Evolutionary conservation across 2,888 invertebrate species (phyloP).

Genomic region (Eupithecia abbreviata): DNA sequence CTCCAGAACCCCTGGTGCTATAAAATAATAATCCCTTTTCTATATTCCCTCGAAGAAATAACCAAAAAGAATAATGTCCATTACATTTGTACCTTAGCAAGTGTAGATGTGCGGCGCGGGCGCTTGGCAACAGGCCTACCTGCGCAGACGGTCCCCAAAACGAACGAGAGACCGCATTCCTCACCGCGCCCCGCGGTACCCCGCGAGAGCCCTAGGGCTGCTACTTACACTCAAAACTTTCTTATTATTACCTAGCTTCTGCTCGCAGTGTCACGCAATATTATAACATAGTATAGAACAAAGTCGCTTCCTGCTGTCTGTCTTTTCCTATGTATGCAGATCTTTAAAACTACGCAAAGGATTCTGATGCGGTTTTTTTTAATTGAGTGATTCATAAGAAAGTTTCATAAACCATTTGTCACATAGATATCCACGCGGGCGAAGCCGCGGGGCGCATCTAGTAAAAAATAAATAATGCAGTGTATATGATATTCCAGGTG

Average conservation of each 20-base stretch:
- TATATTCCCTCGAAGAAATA: not conserved
- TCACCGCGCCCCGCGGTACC: conserved; percentile 63
- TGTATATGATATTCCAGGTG: not conserved
- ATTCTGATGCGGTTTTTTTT: too few species aligned
- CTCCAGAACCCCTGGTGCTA: not conserved
- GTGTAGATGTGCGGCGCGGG: conserved; percentile 34
- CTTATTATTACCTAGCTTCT: conserved; percentile 1
- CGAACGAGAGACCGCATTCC: conserved; percentile 82
- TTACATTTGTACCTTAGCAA: conserved; percentile 13
- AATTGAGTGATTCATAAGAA: too few species aligned
- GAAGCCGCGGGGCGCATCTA: too few species aligned
- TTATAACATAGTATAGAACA: too few species aligned
- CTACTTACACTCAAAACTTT: conserved; percentile 9
- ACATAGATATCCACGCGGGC: too few species aligned
- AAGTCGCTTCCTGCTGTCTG: too few species aligned
- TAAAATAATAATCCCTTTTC: not conserved
- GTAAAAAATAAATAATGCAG: too few species aligned
- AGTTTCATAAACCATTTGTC: too few species aligned
- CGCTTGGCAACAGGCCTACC: conserved; percentile 65
- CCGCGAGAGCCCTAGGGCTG: conserved; percentile 60
- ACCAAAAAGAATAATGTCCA: conserved; percentile 10
- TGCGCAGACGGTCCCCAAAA: conserved; percentile 82
- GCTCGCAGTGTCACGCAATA: not conserved
- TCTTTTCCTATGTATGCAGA: too few species aligned
- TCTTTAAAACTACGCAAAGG: too few species aligned